Conservation (phyloP, 2,888 invertebrate genomes). For the Sesia bembeciformis region DNA sequence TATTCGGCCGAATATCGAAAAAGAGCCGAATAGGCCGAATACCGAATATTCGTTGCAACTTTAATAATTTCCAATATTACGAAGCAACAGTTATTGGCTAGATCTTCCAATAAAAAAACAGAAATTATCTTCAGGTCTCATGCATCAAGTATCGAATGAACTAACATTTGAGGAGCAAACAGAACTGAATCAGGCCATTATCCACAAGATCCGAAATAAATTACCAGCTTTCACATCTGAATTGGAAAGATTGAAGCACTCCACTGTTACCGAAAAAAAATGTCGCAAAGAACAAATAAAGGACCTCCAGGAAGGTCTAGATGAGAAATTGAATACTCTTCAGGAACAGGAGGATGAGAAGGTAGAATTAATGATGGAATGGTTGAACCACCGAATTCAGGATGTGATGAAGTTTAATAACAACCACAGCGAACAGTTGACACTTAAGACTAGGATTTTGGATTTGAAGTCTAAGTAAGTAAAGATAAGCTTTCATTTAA, state of each 20-base stretch:
- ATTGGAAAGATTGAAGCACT: conserved; percentile 35
- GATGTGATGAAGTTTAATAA: conserved; percentile 43
- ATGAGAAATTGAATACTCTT: conserved; percentile 44
- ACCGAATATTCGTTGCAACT: no score
- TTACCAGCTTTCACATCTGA: conserved; percentile 40
- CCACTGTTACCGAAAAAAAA: conserved; percentile 17
- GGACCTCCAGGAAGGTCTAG: conserved; percentile 41
- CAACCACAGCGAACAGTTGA: conserved; percentile 44
- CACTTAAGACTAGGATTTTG: conserved; percentile 49
- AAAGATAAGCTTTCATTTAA: not conserved
- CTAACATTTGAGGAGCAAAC: conserved; percentile 57
- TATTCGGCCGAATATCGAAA: no score
- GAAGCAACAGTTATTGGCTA: no score
- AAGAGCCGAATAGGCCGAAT: no score
- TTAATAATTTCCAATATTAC: no score
- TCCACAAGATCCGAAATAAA: conserved; percentile 47
- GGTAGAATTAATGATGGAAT: conserved; percentile 59
- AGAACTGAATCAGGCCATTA: conserved; percentile 53
- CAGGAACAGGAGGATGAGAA: conserved; percentile 57
- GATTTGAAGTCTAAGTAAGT: conserved; percentile 65
- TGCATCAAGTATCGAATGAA: conserved; percentile 44
- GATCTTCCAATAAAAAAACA: no score
- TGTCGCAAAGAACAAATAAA: conserved; percentile 31
- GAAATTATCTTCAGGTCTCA: conserved; percentile 34
- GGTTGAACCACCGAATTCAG: conserved; percentile 49